Percentiles rank a stretch among this genome's conserved stretches.
Conservation (phyloP, 1,140 invertebrate species). For the Sarcophaga bullata region DNA sequence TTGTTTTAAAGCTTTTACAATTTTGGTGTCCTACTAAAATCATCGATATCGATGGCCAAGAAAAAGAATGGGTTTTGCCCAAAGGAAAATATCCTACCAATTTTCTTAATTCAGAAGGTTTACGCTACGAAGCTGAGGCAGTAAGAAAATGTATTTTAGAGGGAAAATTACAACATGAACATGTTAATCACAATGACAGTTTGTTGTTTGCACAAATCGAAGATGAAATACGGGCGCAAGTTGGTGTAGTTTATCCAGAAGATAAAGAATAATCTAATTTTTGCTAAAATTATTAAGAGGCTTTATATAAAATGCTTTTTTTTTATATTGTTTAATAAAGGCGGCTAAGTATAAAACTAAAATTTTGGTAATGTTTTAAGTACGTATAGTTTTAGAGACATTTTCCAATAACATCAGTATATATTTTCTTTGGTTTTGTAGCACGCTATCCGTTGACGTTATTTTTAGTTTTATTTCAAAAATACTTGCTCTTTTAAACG, state of each 20-base stretch:
- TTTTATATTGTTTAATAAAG: neutral
- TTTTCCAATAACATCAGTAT: too few species aligned
- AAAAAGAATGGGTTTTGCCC: conserved; percentile 70
- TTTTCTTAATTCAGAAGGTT: conserved; percentile 76
- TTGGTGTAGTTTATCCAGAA: conserved; percentile 67
- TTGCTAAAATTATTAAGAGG: neutral
- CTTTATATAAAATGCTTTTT: neutral
- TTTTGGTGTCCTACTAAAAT: conserved; percentile 67
- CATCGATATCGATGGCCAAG: conserved; percentile 66
- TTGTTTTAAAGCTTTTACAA: conserved; percentile 57
- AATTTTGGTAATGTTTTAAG: too few species aligned
- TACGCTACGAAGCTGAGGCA: conserved; percentile 80
- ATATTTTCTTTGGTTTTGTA: too few species aligned
- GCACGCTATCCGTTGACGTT: too few species aligned
- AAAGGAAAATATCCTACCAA: conserved; percentile 68
- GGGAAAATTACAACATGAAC: conserved; percentile 73
- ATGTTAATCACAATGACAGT: conserved; percentile 71
- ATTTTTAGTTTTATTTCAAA: too few species aligned
- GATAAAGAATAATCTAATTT: conserved; percentile 4
- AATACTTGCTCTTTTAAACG: too few species aligned
- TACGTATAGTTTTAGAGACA: too few species aligned
- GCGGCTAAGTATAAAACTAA: neutral
- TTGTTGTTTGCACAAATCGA: conserved; percentile 73
- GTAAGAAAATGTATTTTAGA: conserved; percentile 74
- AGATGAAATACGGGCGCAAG: conserved; percentile 73